Conservation (phyloP, 2,797 vertebrate species). For the Chelon labrosus region DNA sequence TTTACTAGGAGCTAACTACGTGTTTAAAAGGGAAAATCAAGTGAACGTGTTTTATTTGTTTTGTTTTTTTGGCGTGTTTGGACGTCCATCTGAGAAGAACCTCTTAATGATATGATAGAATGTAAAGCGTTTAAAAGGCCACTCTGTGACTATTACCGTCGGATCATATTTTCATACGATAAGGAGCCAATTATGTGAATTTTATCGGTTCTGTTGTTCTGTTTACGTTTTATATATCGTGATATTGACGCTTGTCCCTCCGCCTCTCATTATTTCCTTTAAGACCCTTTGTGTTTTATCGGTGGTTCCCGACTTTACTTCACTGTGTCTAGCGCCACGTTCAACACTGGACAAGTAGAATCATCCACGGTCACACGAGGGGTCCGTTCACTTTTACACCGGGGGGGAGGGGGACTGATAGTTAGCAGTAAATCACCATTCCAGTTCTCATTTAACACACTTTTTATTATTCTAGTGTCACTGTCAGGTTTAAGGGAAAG, state of each 20-base stretch:
- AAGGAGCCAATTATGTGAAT: constrained; percentile 59
- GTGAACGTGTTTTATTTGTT: constrained; percentile 43
- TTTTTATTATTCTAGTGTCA: not conserved
- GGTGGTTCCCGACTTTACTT: not conserved
- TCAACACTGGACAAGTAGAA: constrained; percentile 30
- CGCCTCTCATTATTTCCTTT: constrained; percentile 21
- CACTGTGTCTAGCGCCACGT: not conserved
- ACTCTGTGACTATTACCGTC: constrained; percentile 41
- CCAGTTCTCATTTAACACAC: not conserved
- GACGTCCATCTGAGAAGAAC: constrained; percentile 12
- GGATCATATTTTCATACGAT: constrained; percentile 58
- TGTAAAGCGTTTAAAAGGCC: constrained; percentile 59
- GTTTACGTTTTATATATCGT: constrained; percentile 67
- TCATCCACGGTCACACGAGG: not conserved
- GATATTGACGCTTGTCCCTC: constrained; percentile 51
- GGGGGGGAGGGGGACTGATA: not conserved
- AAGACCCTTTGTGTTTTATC: not conserved
- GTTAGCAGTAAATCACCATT: not conserved
- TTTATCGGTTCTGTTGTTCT: constrained; percentile 57
- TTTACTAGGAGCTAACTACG: constrained; percentile 54
- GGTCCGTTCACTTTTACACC: not conserved
- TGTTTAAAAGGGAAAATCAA: constrained; percentile 53
- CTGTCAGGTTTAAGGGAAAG: not conserved
- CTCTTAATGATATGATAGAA: constrained; percentile 49
- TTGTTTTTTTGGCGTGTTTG: not conserved